Base-by-base conservation (phyloP, 2,113 vertebrate species). In the Stigmatopora argus region DNA sequence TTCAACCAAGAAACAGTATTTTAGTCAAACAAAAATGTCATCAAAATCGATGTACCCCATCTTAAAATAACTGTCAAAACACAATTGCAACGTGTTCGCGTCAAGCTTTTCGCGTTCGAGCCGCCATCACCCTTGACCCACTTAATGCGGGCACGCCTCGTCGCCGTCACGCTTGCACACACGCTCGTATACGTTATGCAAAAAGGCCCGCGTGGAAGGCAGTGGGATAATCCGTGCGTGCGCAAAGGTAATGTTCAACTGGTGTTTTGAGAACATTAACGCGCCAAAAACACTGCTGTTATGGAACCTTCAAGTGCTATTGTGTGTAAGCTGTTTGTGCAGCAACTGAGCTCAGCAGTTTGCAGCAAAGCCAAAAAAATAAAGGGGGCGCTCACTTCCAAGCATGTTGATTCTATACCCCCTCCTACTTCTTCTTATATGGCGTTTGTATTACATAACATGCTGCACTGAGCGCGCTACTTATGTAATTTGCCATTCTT, bases 91-190 rank as follows among this genome's bases (percentile, higher is more conserved):
- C 23, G 21, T 55, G 51, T 23, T 23, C n/a, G 19, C 19, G 5
- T 4, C 3, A 19, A 12, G 26, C n/a, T 45, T 19, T 14, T 12
- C 18, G 8, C 15, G 6, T 35, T 31, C 12, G 9, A 35, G 57
- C 59, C 70, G 70, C 18, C 2, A 51, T 88, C 65, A 90, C 85
- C 84, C 89, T 88, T 90, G 79, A 81, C 86, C 87, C 80, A 87
- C 77, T 85, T 85, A 45, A 18, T 8, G 63, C 34, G 31, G 47
- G 18, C 73, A 62, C 26, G 0, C 69, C 55, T 72, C 51, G 21
- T 72, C 51, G 21, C 55, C 13, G 34, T 19, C 53, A 26, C 14
- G 41, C 19, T 14, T 19, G 12, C 53, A 17, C 26, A 13, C 26
- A 23, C 41, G 17, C 26, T 26, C 47, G 8, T 21, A 26, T 56